These are phyloP conservation scores for Coranthus polyacanthus DNA, from an alignment of 2,797 vertebrate genomes.

Conservation along the genomic window DNA sequence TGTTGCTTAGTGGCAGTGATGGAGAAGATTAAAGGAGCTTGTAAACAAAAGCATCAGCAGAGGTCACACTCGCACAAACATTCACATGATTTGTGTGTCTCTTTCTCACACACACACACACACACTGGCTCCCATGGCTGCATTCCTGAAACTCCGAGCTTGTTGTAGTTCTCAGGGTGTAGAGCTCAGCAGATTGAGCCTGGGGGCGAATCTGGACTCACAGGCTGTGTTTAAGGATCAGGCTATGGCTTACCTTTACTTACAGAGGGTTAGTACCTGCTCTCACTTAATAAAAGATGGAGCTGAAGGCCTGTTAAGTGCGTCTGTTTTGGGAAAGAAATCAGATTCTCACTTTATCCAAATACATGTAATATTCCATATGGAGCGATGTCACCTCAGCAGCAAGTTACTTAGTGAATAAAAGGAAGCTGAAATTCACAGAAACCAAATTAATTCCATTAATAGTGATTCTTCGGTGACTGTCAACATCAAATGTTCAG, in stretches of 20 bases:
- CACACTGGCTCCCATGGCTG: slow-evolving; percentile 43
- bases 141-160: slow-evolving; percentile 44
- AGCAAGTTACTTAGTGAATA: no score
- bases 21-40: slow-evolving; percentile 27
- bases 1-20: slow-evolving; percentile 15
- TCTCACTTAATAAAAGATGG: slow-evolving; percentile 26
- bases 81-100: slow-evolving; percentile 18
- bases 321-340: no score
- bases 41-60: slow-evolving; percentile 19
- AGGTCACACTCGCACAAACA: slow-evolving; percentile 37
- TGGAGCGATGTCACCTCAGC: no score
- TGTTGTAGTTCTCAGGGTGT: slow-evolving; percentile 64
- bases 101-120: not conserved
- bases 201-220: slow-evolving; percentile 35
- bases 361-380: no score
- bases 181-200: slow-evolving; percentile 34
- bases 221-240: slow-evolving; percentile 39
- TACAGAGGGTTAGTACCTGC: slow-evolving; percentile 30
- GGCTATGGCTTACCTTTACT: slow-evolving; percentile 40
- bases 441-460: no score
- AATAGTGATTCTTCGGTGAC: no score
- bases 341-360: slow-evolving; percentile 3
- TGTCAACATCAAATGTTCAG: no score
- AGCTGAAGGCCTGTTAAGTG: slow-evolving; percentile 15
- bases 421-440: no score